Conservation (phyloP, 2,888 invertebrate species). For the Timema cristinae region DNA sequence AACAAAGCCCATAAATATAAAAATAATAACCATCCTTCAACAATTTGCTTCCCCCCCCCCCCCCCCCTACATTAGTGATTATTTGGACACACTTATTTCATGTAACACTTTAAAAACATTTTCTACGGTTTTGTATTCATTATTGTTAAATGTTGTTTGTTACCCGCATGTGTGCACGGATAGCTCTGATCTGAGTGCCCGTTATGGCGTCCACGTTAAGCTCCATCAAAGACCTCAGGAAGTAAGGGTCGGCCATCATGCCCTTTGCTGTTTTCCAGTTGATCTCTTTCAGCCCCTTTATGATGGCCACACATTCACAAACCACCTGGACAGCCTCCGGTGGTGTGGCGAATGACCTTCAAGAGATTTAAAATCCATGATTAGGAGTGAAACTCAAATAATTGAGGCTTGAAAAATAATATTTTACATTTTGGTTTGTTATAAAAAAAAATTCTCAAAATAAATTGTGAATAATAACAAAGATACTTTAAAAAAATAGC, state of each 20-base stretch:
- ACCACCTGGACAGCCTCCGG: constrained; percentile 86
- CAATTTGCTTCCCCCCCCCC: too few relatives aligned
- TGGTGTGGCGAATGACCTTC: constrained; percentile 82
- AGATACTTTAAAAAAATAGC: too few relatives aligned
- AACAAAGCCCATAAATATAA: too few relatives aligned
- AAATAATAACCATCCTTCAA: too few relatives aligned
- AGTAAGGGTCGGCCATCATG: constrained; percentile 89
- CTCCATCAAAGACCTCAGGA: constrained; percentile 73
- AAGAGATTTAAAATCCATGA: neutral
- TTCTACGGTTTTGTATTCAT: neutral
- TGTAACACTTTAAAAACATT: neutral
- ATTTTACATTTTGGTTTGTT: too few relatives aligned
- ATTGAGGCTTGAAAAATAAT: too few relatives aligned
- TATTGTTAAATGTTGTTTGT: neutral
- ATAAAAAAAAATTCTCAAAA: too few relatives aligned
- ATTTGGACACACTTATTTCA: too few relatives aligned
- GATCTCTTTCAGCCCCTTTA: constrained; percentile 77
- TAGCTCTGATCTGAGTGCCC: constrained; percentile 62
- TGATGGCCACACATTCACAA: constrained; percentile 84
- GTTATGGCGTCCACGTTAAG: constrained; percentile 81
- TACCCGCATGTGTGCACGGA: constrained; percentile 68
- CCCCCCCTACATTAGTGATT: too few relatives aligned
- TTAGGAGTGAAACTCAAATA: too few relatives aligned
- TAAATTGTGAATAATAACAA: too few relatives aligned
- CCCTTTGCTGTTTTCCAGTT: constrained; percentile 88